Base-by-base conservation (phyloP, 2,797 vertebrate genomes). In the Enteromius fasciolatus region DNA sequence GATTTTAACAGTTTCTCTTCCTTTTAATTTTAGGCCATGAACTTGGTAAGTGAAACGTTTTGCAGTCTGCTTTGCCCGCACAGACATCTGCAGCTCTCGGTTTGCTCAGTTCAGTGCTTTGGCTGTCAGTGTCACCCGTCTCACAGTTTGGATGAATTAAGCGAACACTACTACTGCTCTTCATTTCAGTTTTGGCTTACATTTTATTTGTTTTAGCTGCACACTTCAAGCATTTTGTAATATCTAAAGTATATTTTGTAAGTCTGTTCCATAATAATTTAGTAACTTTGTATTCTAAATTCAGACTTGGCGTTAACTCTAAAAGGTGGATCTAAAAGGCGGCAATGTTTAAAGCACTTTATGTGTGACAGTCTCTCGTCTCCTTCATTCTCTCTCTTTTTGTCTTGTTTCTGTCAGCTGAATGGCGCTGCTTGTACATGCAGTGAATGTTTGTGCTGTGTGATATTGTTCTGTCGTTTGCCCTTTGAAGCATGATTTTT, bases 21-120 rank as follows among this genome's bases (percentile, higher is more conserved):
- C 89, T 93, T 92, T 93, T 89, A 91, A 59, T 83, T 89, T 54
- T 94, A 95, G 95, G 94, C 95, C 91, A 95, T 95, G 95, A 95
- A 95, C 90, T 92, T 95, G 95, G 95, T 95, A 95, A 95, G 95
- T 90, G 82, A 93, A 91, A 52, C 90, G 91, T 87, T 90, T 90
- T 90, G 84, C 70, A 46, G 87, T 86, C 85, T 92, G 74, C 90
- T 91, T 90, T 90, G 88, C 80, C 89, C 91, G 82, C 66, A 44
- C 76, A n/a, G 41, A 52, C n/a, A 28, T 18, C 61, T 54, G 46
- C 70, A 52, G 79, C 84, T 82, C 81, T 78, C 54, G 23, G 64
- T 83, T 70, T 77, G 48, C 1, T 52, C 73, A 68, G 36, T 46
- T 23, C 28, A 25, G 64, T 59, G 81, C 81, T 83, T 83, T 83